These are phyloP conservation scores for Galemys pyrenaicus DNA, from an alignment of 2,113 vertebrate species.

Conservation along the genomic window DNA sequence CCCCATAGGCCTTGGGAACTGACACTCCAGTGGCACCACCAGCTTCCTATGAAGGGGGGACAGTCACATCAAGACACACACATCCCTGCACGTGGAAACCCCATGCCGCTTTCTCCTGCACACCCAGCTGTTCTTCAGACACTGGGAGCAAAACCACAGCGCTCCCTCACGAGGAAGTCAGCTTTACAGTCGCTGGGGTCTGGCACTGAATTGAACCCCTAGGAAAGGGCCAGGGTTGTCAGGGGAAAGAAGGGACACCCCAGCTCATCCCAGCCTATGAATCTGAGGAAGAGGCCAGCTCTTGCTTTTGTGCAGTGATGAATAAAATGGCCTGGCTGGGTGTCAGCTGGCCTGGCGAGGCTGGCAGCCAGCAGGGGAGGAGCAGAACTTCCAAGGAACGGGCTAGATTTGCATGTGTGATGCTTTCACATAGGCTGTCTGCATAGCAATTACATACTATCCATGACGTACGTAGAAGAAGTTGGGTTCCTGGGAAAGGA, in stretches of 20 bases:
- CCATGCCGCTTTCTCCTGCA: background rate
- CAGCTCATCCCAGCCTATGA: background rate
- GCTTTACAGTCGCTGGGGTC: constrained; percentile 32
- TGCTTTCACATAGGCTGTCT: constrained; percentile 4
- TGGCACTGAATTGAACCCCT: background rate
- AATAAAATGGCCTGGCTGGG: constrained; percentile 39
- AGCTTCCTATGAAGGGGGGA: background rate
- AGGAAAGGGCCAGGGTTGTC: constrained; percentile 43
- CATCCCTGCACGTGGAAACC: background rate
- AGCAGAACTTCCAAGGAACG: constrained; percentile 14
- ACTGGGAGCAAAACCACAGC: background rate
- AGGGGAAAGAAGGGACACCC: constrained; percentile 12
- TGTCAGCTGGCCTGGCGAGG: constrained; percentile 45
- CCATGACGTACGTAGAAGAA: background rate
- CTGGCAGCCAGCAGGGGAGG: constrained; percentile 19
- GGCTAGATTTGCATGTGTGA: background rate
- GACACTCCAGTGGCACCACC: background rate
- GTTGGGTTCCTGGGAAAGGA: background rate
- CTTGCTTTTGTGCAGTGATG: background rate
- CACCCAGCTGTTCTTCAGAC: constrained; percentile 43
- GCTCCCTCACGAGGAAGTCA: constrained; percentile 59
- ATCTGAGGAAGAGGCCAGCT: constrained; percentile 35
- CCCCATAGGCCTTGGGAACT: background rate
- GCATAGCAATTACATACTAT: constrained; percentile 14
- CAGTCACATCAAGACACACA: background rate